These are phyloP conservation scores for Eospalax fontanierii DNA, from an alignment of 2,797 vertebrate species.

Conservation along the genomic window DNA sequence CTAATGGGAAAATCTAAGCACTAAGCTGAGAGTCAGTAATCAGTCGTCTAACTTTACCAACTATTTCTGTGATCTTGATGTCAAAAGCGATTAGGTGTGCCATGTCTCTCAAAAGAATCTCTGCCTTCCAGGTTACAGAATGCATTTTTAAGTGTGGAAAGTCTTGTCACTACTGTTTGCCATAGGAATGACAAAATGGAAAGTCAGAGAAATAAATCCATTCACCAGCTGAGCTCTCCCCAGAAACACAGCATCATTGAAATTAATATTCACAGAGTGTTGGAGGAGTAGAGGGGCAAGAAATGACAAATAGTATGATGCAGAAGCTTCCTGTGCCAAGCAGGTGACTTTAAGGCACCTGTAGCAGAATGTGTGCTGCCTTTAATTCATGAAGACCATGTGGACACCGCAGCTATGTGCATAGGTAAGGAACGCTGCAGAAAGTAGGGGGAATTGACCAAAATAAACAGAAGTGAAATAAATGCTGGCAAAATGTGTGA, in stretches of 20 bases:
- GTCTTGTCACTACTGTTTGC: not conserved
- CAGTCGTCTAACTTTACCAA: constrained; percentile 61
- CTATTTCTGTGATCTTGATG: constrained; percentile 63
- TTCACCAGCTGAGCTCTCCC: not conserved
- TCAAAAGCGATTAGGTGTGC: constrained; percentile 41
- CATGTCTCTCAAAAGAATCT: constrained; percentile 23
- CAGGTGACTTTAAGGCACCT: constrained; percentile 37
- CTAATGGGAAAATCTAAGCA: constrained; percentile 44
- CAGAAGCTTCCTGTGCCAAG: not conserved
- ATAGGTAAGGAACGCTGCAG: not conserved
- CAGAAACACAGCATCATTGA: not conserved
- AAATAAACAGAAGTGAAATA: constrained; percentile 66
- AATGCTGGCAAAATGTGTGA: not conserved
- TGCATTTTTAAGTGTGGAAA: constrained; percentile 55
- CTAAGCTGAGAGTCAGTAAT: constrained; percentile 52
- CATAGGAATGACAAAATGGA: constrained; percentile 1
- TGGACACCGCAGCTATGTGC: not conserved
- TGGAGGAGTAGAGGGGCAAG: not conserved
- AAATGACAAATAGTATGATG: not conserved
- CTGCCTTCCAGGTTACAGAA: constrained; percentile 13
- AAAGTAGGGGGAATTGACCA: not conserved
- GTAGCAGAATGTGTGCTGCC: not conserved
- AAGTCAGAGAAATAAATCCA: constrained; percentile 66
- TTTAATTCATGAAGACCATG: constrained; percentile 33
- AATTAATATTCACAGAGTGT: constrained; percentile 25